phyloP scores from a whole-genome alignment of 2,888 invertebrate genomes.

The Shargacucullia verbasci region DNA sequence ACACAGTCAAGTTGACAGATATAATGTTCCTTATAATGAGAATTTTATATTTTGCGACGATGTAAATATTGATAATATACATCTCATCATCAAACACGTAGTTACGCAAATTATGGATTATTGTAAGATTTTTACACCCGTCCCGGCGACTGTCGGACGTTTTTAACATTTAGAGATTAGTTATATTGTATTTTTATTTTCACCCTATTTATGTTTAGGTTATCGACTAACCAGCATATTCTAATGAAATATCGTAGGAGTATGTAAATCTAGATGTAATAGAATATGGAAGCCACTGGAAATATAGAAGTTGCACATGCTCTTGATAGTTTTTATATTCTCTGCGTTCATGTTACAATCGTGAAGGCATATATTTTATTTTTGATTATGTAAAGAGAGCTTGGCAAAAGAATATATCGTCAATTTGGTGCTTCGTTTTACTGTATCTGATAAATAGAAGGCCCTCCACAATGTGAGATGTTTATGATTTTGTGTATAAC shows the following conservation, averaged over 20 bases:
- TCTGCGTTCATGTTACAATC: constrained; percentile 52
- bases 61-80: constrained; percentile 74
- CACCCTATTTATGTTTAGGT: constrained; percentile 79
- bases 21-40: constrained; percentile 60
- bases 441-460: constrained; percentile 85
- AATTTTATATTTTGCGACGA: constrained; percentile 68
- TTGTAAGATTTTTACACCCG: constrained; percentile 49
- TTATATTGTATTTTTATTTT: constrained; percentile 68
- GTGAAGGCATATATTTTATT: constrained; percentile 66
- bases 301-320: constrained; percentile 56
- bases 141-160: constrained; percentile 55
- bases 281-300: constrained; percentile 51
- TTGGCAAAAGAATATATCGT: constrained; percentile 84
- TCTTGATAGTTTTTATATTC: constrained; percentile 56
- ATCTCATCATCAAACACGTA: constrained; percentile 50
- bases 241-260: constrained; percentile 64
- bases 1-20: constrained; percentile 47
- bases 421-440: constrained; percentile 86
- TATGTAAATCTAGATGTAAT: constrained; percentile 62
- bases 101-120: constrained; percentile 47
- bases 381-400: constrained; percentile 80
- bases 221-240: constrained; percentile 75
- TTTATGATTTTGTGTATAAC: constrained; percentile 85
- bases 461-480: constrained; percentile 87
- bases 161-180: constrained; percentile 73